phyloP scores from a whole-genome alignment of 2,113 vertebrate genomes.

The Grantiella picta region DNA sequence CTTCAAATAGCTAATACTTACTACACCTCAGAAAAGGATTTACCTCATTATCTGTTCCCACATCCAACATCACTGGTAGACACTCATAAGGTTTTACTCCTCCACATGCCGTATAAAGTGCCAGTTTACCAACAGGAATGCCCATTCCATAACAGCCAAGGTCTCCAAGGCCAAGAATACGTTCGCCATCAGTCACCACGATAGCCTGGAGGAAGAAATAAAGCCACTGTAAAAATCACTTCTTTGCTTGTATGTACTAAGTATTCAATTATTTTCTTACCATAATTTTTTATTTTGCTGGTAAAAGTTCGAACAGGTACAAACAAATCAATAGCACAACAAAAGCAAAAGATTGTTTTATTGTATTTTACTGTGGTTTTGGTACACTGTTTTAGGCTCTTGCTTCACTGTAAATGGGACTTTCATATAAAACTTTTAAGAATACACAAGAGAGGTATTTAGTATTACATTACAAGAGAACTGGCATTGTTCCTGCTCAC shows the following conservation, averaged over 20 bases:
- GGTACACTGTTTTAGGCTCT: neutral
- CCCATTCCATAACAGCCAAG: constrained; percentile 96
- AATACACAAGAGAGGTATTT: neutral
- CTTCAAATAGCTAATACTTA: neutral
- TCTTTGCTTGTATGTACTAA: neutral
- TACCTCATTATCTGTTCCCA: constrained; percentile 97
- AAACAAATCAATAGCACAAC: neutral
- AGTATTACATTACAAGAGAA: neutral
- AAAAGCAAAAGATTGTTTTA: neutral
- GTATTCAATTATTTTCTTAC: neutral
- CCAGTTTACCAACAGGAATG: constrained; percentile 96
- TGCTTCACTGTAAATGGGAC: neutral
- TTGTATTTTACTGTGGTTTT: neutral
- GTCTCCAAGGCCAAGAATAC: constrained; percentile 95
- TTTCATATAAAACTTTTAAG: neutral
- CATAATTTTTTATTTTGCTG: neutral
- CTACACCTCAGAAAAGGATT: neutral
- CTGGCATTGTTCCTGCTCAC: neutral
- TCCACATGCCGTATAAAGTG: constrained; percentile 93
- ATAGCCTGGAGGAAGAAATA: constrained; percentile 77
- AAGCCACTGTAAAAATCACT: neutral
- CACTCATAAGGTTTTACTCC: constrained; percentile 90
- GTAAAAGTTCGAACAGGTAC: neutral
- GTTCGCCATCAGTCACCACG: constrained; percentile 94
- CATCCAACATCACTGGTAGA: constrained; percentile 90